Percentiles rank a stretch among this genome's conserved stretches.
phyloP scores from a whole-genome alignment of 1,140 invertebrate genomes.

The Macrosteles quadrilineatus region DNA sequence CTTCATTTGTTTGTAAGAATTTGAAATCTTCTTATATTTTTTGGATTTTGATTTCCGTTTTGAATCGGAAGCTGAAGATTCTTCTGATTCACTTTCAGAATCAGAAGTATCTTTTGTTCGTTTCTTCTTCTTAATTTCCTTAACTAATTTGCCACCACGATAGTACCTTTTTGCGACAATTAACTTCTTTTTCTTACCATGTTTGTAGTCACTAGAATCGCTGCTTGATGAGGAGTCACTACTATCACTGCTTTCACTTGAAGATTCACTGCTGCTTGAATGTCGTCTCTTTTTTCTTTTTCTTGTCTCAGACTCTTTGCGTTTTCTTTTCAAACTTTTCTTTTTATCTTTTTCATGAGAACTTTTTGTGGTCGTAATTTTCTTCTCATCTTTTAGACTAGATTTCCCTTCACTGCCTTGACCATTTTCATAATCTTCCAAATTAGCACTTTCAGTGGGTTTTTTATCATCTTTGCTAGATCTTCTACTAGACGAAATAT shows the following conservation, averaged over 20 bases:
- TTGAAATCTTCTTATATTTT: constrained; percentile 38
- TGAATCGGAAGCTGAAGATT: constrained; percentile 29
- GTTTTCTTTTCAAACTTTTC: constrained; percentile 27
- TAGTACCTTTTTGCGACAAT: constrained; percentile 39
- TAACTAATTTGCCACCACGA: constrained; percentile 40
- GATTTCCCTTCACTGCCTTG: background rate
- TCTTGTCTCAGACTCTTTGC: constrained; percentile 27
- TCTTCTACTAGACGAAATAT: constrained; percentile 10
- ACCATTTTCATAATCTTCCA: background rate
- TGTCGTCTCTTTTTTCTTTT: constrained; percentile 30
- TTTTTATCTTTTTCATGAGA: constrained; percentile 18
- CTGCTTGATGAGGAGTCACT: constrained; percentile 31
- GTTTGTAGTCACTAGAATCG: constrained; percentile 28
- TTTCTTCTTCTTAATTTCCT: constrained; percentile 40
- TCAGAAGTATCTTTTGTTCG: constrained; percentile 32
- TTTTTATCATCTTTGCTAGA: constrained; percentile 29
- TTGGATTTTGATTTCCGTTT: constrained; percentile 30
- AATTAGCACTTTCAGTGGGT: constrained; percentile 21
- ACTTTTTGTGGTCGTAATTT: constrained; percentile 30
- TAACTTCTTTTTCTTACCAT: constrained; percentile 28
- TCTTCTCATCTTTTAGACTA: constrained; percentile 4
- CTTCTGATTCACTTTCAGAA: constrained; percentile 32
- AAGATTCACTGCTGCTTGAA: constrained; percentile 34
- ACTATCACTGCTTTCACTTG: constrained; percentile 29
- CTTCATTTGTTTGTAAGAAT: constrained; percentile 34